A percentile compares a stretch with the other conserved stretches of the same genome.
Evolutionary conservation across 2,888 invertebrate species (phyloP).

Genomic region (Phengaris alcon): DNA sequence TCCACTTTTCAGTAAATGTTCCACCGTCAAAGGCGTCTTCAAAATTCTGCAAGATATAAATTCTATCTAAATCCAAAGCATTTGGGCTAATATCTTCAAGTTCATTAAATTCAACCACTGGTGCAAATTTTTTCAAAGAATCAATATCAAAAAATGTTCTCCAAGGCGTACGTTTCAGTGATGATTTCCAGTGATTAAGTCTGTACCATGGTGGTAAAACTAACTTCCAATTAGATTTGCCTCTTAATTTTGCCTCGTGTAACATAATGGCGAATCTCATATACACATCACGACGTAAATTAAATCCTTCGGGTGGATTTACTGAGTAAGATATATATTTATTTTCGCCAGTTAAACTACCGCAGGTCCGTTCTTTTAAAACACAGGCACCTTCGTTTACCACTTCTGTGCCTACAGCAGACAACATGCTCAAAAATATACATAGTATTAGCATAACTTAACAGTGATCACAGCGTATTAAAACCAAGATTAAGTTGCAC

Average conservation of each 20-base stretch:
- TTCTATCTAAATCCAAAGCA: constrained; percentile 81
- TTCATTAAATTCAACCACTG: constrained; percentile 92
- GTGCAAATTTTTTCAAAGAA: constrained; percentile 87
- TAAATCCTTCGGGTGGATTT: constrained; percentile 97
- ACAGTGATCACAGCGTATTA: too few relatives aligned
- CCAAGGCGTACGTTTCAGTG: constrained; percentile 87
- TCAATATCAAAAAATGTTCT: constrained; percentile 89
- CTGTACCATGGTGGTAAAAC: constrained; percentile 96
- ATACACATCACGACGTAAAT: constrained; percentile 96
- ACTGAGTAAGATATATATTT: constrained; percentile 95
- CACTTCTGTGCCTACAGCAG: constrained; percentile 31
- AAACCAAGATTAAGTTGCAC: too few relatives aligned
- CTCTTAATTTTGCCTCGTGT: constrained; percentile 80
- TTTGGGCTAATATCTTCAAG: constrained; percentile 59
- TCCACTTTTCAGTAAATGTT: constrained; percentile 90
- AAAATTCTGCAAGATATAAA: constrained; percentile 91
- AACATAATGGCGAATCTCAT: constrained; percentile 93
- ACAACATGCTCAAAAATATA: constrained; percentile 25
- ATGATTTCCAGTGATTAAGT: constrained; percentile 92
- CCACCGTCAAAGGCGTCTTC: constrained; percentile 90
- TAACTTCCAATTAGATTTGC: constrained; percentile 76
- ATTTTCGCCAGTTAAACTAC: constrained; percentile 30
- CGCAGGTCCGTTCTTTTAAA: constrained; percentile 33
- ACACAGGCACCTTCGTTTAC: constrained; percentile 36
- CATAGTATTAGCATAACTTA: neutral